Base-by-base conservation (phyloP, 2,113 vertebrate genomes). In the Mormyrus iriodes region DNA sequence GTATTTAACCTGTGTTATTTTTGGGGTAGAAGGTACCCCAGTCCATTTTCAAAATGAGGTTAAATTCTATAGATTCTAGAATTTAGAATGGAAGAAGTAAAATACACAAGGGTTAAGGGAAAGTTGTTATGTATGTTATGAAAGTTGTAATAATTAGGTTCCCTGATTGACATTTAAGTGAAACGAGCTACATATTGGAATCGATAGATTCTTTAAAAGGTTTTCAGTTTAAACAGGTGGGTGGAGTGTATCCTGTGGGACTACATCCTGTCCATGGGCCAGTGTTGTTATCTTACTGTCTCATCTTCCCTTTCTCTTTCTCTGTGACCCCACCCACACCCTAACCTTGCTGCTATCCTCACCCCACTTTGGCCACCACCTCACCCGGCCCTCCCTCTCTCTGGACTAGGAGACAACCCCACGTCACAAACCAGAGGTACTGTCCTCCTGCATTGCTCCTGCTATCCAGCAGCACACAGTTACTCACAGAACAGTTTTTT, bases 341-440 rank as follows among this genome's bases (percentile, higher is more conserved):
- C 39, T 44, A 42, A 73, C 53, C 92, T 88, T 44, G n/a, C 31
- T n/a, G 46, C 85, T 88, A 89, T 65, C 55, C 42, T 61, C 89
- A 0, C 24, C 35, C 7, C 39, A 53, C 55, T 87, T 86, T 84
- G 46, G 17, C 85, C 39, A n/a, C 83, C 42, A 0, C 3, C 24
- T 48, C 9, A 19, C 46, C 24, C 4, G 95, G 96, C 93, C 96
- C 96, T 95, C 94, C 93, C 94, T 94, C 94, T 96, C 96, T 98
- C 96, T 95, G 97, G 97, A 99, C 94, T 97, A 97, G 92, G 97
- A 99, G 95, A 96, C 97, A 94, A 98, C 97, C 90, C 97, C 97
- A 93, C 96, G 97, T 94, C 97, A 98, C 96, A 98, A 99, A 94
- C 97, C 98, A 96, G 98, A 99, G 97, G 98, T 99, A 98, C 96